Percentiles rank a stretch among this genome's conserved stretches.
These are phyloP conservation scores for Callorhinus ursinus DNA, from an alignment of 2,113 vertebrate genomes.

Conservation along the genomic window DNA sequence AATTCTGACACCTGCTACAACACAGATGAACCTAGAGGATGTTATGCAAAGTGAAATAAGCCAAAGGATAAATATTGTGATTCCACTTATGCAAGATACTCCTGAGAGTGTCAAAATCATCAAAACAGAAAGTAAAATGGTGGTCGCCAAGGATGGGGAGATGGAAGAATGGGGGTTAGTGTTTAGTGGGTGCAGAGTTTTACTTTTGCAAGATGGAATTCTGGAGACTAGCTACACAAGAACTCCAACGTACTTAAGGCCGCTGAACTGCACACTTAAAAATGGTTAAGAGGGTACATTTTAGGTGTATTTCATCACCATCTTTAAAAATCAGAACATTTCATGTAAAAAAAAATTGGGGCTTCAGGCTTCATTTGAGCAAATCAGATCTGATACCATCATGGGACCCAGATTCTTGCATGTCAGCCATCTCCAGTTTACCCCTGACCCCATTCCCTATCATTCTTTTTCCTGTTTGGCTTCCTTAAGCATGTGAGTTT, in stretches of 20 bases:
- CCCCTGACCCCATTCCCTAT: not conserved
- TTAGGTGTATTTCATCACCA: not conserved
- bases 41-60: not conserved
- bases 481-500: not conserved
- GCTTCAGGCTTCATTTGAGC: not conserved
- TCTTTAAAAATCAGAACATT: not conserved
- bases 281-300: not conserved
- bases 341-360: not conserved
- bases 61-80: not conserved
- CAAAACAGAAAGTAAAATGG: not conserved
- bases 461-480: not conserved
- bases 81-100: not conserved
- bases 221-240: not conserved
- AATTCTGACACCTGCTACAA: not conserved
- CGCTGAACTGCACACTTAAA: not conserved
- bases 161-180: not conserved
- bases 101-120: not conserved
- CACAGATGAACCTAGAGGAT: not conserved
- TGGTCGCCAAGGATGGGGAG: not conserved
- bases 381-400: not conserved
- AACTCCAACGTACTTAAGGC: not conserved
- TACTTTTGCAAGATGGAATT: conserved; percentile 15
- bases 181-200: not conserved
- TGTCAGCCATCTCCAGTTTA: not conserved
- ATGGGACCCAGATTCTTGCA: not conserved